These are phyloP conservation scores for Punctoribates punctum DNA, from an alignment of 2,888 invertebrate genomes.

Conservation along the genomic window DNA sequence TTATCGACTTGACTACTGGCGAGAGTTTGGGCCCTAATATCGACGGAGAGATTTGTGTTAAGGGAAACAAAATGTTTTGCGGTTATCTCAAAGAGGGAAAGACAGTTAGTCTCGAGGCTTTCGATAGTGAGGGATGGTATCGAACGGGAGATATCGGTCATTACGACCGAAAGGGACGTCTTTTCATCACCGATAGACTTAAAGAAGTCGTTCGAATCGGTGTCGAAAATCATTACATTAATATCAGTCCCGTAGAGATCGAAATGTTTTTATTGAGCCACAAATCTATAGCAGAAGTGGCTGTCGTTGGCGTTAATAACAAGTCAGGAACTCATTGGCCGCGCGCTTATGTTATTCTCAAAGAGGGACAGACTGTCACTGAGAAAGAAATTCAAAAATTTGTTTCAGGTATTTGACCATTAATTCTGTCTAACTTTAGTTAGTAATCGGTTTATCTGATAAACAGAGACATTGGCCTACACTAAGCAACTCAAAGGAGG, in stretches of 20 bases:
- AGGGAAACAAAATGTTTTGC: neutral
- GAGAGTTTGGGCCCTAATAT: neutral
- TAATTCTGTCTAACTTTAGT: too few relatives aligned
- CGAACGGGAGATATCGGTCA: slow-evolving; percentile 28
- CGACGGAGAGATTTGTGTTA: slow-evolving; percentile 33
- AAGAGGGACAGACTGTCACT: neutral
- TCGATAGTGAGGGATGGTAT: slow-evolving; percentile 29
- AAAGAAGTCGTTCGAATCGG: slow-evolving; percentile 17
- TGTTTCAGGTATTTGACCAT: neutral
- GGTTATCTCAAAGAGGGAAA: slow-evolving; percentile 22
- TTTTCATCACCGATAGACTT: slow-evolving; percentile 22
- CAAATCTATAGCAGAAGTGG: slow-evolving; percentile 6
- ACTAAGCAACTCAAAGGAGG: slow-evolving; percentile 19
- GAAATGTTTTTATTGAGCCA: slow-evolving; percentile 23
- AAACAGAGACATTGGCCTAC: slow-evolving; percentile 15
- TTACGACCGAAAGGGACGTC: slow-evolving; percentile 12
- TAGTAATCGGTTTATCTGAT: neutral
- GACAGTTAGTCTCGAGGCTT: neutral
- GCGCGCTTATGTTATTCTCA: slow-evolving; percentile 21
- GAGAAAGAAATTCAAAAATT: slow-evolving; percentile 1
- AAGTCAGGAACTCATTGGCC: neutral
- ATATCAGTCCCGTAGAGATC: slow-evolving; percentile 23
- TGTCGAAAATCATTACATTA: neutral
- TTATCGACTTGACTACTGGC: slow-evolving; percentile 22
- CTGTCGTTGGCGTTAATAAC: slow-evolving; percentile 27